Conservation (phyloP, 1,140 invertebrate species). For the Aphis craccivora region DNA sequence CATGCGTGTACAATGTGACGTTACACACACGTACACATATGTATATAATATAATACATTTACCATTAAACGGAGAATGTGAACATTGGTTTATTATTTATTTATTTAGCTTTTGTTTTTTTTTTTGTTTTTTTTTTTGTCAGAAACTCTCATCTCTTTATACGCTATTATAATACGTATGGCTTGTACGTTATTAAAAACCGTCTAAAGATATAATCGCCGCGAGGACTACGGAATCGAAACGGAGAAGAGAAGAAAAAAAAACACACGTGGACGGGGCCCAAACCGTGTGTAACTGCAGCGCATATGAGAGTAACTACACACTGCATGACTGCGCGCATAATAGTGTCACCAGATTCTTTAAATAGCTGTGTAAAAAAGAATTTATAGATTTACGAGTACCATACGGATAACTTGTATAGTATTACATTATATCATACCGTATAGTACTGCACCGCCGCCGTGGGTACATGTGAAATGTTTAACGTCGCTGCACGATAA, state of each 20-base stretch:
- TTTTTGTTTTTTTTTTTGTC: neutral
- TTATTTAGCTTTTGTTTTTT: neutral
- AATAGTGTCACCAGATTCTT: neutral
- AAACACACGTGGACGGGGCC: neutral
- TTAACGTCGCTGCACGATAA: neutral
- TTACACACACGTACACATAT: neutral
- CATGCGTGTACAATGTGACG: neutral
- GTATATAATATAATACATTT: neutral
- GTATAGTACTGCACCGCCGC: neutral
- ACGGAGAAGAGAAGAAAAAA: neutral
- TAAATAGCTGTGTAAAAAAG: conserved; percentile 7
- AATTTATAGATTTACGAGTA: neutral
- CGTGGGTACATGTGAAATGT: neutral
- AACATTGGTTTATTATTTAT: neutral
- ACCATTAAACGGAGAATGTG: conserved; percentile 4
- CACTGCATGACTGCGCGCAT: neutral
- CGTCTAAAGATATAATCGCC: neutral
- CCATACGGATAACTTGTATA: neutral
- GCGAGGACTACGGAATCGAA: neutral
- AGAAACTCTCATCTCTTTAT: neutral
- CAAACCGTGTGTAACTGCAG: neutral
- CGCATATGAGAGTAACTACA: neutral
- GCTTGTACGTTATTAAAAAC: neutral
- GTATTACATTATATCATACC: neutral
- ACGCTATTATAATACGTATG: neutral